phyloP scores from a whole-genome alignment of 2,888 invertebrate species.

The Agrotis segetum region DNA sequence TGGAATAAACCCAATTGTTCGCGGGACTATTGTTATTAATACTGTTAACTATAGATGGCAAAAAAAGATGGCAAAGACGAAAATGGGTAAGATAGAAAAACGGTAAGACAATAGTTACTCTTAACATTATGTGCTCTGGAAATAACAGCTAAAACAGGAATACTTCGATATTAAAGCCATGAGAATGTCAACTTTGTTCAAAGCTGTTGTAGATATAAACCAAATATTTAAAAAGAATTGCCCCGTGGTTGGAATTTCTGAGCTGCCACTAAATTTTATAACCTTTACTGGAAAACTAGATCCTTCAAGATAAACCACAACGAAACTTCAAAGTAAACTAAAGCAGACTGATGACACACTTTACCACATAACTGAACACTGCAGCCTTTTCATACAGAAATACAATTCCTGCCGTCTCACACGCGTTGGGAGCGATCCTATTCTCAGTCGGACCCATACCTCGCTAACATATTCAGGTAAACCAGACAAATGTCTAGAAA shows the following conservation, averaged over 20 bases:
- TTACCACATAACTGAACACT: constrained; percentile 27
- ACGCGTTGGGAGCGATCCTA: constrained; percentile 5
- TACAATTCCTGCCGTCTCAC: constrained; percentile 31
- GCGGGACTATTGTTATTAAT: too few species aligned
- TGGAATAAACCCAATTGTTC: background rate
- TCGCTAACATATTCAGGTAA: constrained; percentile 59
- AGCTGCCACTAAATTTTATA: background rate
- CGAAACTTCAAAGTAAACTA: constrained; percentile 21
- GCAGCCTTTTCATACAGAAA: constrained; percentile 35
- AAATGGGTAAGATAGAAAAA: too few species aligned
- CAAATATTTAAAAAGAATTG: background rate
- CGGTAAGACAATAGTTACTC: too few species aligned
- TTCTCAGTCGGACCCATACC: constrained; percentile 35
- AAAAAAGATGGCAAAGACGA: too few species aligned
- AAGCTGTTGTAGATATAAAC: too few species aligned
- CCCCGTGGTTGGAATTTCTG: too few species aligned
- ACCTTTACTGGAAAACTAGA: background rate
- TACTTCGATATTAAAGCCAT: too few species aligned
- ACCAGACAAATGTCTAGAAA: constrained; percentile 58
- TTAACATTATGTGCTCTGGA: too few species aligned
- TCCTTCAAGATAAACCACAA: background rate
- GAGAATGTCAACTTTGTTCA: too few species aligned
- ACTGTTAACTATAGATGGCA: too few species aligned
- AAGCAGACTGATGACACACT: constrained; percentile 14
- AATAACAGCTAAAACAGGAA: too few species aligned